These are phyloP conservation scores for Fringilla coelebs DNA, from an alignment of 2,797 vertebrate genomes.

Conservation along the genomic window DNA sequence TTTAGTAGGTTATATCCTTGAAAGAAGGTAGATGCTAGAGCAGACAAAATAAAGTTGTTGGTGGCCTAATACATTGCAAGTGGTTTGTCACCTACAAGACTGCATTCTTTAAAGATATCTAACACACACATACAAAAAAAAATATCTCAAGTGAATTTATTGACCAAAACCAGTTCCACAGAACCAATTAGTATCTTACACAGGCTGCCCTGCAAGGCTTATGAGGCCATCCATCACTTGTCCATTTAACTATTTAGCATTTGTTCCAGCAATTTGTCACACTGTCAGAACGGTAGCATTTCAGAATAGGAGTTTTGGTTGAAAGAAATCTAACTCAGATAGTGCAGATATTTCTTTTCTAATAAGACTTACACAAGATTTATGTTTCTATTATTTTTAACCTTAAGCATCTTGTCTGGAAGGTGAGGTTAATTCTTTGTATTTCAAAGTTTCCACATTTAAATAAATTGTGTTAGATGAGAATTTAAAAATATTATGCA, in stretches of 20 bases:
- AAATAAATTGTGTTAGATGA: conserved; percentile 37
- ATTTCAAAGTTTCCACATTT: conserved; percentile 31
- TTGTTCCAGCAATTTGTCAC: conserved; percentile 84
- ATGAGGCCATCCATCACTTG: conserved; percentile 83
- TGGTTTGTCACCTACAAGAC: conserved; percentile 68
- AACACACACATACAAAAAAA: not conserved
- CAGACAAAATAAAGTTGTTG: conserved; percentile 51
- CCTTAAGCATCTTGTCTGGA: conserved; percentile 66
- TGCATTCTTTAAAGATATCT: conserved; percentile 67
- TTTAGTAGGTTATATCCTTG: conserved; percentile 22
- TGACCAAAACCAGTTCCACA: conserved; percentile 82
- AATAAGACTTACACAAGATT: conserved; percentile 71
- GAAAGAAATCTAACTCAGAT: conserved; percentile 74
- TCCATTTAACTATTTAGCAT: conserved; percentile 85
- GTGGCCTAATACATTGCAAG: conserved; percentile 52
- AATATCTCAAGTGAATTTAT: conserved; percentile 77
- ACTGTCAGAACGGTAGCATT: conserved; percentile 76
- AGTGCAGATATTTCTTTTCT: conserved; percentile 69
- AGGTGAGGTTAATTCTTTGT: conserved; percentile 52
- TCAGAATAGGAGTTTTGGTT: conserved; percentile 73
- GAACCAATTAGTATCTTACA: conserved; percentile 84
- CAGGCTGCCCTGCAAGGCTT: conserved; percentile 76
- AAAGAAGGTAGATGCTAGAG: not conserved
- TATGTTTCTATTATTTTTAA: conserved; percentile 72
- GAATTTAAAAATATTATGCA: conserved; percentile 25